A percentile compares a stretch with the other conserved stretches of the same genome.
Conservation (phyloP, 1,140 invertebrate species). For the Dreissena polymorpha region DNA sequence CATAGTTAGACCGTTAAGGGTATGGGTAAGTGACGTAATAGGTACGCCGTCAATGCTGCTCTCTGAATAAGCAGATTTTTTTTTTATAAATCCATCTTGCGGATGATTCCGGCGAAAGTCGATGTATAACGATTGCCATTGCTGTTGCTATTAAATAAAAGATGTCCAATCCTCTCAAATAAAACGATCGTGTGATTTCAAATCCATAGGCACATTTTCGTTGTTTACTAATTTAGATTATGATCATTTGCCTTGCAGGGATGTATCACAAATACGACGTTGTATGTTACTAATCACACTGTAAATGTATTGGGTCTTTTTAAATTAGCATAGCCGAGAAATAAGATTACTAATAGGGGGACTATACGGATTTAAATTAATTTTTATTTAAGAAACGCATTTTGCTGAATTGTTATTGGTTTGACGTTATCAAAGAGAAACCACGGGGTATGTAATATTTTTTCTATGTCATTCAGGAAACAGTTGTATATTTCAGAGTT, state of each 20-base stretch:
- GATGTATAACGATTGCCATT: not conserved
- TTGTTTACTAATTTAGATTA: too few species aligned
- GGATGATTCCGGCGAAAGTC: too few species aligned
- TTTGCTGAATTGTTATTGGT: not conserved
- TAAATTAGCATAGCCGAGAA: not conserved
- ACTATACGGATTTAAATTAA: not conserved
- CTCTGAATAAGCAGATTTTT: not conserved
- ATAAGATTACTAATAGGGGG: not conserved
- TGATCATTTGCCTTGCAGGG: too few species aligned
- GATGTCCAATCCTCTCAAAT: not conserved
- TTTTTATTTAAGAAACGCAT: not conserved
- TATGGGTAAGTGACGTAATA: not conserved
- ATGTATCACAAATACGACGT: too few species aligned
- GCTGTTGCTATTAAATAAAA: not conserved
- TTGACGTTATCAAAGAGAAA: not conserved
- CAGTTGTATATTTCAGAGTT: slow-evolving; percentile 64
- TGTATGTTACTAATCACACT: not conserved
- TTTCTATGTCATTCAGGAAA: not conserved
- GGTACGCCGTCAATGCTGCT: too few species aligned
- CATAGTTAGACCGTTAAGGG: not conserved
- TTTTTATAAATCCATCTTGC: not conserved
- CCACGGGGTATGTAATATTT: not conserved
- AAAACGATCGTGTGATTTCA: not conserved
- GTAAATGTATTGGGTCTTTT: not conserved
- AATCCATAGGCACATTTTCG: too few species aligned